phyloP scores from a whole-genome alignment of 2,888 invertebrate species.

The Ptychoptera contaminata region DNA sequence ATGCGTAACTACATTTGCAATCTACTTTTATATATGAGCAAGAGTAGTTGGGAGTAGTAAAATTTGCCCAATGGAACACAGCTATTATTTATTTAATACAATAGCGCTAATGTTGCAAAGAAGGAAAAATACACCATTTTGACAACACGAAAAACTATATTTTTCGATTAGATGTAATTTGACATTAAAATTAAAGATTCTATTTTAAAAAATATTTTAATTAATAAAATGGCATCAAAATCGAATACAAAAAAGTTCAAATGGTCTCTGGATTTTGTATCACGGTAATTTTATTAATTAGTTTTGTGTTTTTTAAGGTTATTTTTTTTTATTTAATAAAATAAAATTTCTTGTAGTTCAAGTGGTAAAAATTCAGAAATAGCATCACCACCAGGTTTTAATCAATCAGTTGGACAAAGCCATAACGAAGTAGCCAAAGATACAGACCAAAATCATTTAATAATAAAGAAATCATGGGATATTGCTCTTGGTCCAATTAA shows the following conservation, averaged over 20 bases:
- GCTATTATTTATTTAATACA: too few species aligned
- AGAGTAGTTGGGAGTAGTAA: too few species aligned
- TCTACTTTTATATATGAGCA: too few species aligned
- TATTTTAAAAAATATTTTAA: not conserved
- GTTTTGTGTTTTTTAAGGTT: not conserved
- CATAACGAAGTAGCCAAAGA: conserved; percentile 69
- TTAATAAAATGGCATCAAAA: conserved; percentile 25
- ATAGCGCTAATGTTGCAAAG: too few species aligned
- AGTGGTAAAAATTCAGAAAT: conserved; percentile 36
- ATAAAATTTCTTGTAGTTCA: conserved; percentile 3
- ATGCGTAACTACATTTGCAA: too few species aligned
- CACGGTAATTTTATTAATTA: conserved; percentile 30
- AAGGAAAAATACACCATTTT: too few species aligned
- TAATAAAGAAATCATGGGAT: conserved; percentile 94
- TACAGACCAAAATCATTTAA: conserved; percentile 64
- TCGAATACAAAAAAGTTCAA: conserved; percentile 36
- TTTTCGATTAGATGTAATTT: too few species aligned
- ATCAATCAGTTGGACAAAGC: conserved; percentile 50
- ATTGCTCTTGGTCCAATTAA: conserved; percentile 87
- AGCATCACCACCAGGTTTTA: conserved; percentile 74
- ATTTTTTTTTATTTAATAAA: not conserved
- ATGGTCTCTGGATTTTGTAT: conserved; percentile 47
- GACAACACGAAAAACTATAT: too few species aligned
- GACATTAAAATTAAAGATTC: too few species aligned
- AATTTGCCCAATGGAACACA: too few species aligned